Conservation (phyloP, 1,140 invertebrate species). For the Apis cerana region DNA sequence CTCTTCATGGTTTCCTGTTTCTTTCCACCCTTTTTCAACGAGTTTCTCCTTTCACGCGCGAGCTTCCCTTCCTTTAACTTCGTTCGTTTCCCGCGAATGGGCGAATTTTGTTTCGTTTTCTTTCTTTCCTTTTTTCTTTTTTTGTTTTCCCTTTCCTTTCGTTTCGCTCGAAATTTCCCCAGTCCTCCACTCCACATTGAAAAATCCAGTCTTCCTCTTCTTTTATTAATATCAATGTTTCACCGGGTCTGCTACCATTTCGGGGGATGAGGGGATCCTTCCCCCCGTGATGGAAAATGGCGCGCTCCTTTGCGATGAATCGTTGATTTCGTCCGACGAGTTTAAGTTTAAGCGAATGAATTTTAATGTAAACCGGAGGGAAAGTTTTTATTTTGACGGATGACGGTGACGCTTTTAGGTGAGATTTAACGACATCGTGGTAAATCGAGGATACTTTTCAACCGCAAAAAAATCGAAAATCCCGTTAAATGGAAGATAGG, state of each 20-base stretch:
- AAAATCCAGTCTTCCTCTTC: not conserved
- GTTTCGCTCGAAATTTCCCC: constrained; percentile 1
- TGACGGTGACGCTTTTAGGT: not conserved
- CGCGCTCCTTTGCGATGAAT: not conserved
- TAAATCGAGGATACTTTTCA: not conserved
- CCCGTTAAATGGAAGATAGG: not conserved
- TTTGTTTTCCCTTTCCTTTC: not conserved
- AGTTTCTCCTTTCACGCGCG: constrained; percentile 36
- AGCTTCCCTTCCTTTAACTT: not conserved
- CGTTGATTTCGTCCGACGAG: not conserved
- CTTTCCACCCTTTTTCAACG: constrained; percentile 38
- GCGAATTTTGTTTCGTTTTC: not conserved
- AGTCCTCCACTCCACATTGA: not conserved
- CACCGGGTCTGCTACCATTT: not conserved
- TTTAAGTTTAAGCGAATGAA: not conserved
- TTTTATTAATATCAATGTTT: constrained; percentile 13
- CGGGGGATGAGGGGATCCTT: not conserved
- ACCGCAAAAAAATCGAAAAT: not conserved
- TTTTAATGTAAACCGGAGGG: not conserved
- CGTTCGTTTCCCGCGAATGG: not conserved
- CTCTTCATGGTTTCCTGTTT: constrained; percentile 34
- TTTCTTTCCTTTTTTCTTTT: no score
- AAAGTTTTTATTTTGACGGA: not conserved
- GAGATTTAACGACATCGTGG: not conserved
- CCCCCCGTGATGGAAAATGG: not conserved